phyloP scores from a whole-genome alignment of 2,888 invertebrate species.

The Andrena camellia region DNA sequence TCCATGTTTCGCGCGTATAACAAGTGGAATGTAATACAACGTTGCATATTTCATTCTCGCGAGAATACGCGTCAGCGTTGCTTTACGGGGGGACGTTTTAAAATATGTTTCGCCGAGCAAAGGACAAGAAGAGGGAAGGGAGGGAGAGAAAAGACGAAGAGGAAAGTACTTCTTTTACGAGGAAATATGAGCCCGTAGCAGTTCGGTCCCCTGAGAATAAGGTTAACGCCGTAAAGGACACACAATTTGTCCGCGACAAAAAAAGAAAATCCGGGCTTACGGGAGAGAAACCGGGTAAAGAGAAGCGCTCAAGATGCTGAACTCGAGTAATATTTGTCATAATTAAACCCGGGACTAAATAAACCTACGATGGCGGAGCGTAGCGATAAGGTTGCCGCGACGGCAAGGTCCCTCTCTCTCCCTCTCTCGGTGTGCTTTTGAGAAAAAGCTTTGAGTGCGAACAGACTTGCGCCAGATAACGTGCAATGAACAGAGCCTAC shows the following conservation, averaged over 20 bases:
- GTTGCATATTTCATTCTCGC: slow-evolving; percentile 43
- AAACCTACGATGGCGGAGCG: slow-evolving; percentile 16
- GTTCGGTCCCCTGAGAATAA: slow-evolving; percentile 64
- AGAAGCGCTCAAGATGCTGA: slow-evolving; percentile 26
- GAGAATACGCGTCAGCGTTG: slow-evolving; percentile 38
- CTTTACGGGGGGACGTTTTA: slow-evolving; percentile 42
- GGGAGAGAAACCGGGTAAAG: not conserved
- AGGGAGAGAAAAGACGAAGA: not conserved
- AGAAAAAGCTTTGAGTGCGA: slow-evolving; percentile 33
- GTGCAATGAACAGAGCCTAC: slow-evolving; percentile 10
- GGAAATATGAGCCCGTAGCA: slow-evolving; percentile 53
- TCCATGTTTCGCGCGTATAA: slow-evolving; percentile 15
- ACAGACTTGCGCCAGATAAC: slow-evolving; percentile 19
- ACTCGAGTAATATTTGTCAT: slow-evolving; percentile 52
- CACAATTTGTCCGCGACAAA: slow-evolving; percentile 66
- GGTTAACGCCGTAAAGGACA: slow-evolving; percentile 69
- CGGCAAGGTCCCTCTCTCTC: not conserved
- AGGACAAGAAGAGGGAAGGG: not conserved
- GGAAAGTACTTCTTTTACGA: slow-evolving; percentile 53
- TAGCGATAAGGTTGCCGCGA: slow-evolving; percentile 8
- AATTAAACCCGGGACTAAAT: slow-evolving; percentile 47
- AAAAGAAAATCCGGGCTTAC: slow-evolving; percentile 39
- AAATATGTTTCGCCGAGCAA: slow-evolving; percentile 49
- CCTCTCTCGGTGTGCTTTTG: slow-evolving; percentile 24
- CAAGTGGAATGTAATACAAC: slow-evolving; percentile 33